These are phyloP conservation scores for Pseudomyrmex gracilis DNA, from an alignment of 1,140 invertebrate species.

Conservation along the genomic window DNA sequence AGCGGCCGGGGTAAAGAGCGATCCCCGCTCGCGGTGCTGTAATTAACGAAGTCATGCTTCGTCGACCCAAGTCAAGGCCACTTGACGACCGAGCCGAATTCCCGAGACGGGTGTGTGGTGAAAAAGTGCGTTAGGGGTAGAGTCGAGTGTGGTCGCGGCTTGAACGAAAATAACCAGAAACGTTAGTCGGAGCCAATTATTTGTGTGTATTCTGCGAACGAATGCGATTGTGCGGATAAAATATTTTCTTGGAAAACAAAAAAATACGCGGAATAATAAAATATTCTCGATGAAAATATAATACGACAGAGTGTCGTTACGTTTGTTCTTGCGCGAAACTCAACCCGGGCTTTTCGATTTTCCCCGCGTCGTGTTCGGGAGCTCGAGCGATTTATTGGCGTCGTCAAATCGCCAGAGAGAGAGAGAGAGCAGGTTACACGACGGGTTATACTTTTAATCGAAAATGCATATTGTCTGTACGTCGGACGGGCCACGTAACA, in stretches of 20 bases:
- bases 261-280: background rate
- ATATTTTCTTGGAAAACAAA: background rate
- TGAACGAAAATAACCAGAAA: conserved; percentile 2
- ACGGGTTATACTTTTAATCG: conserved; percentile 29
- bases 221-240: background rate
- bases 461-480: conserved; percentile 39
- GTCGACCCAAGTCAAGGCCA: conserved; percentile 57
- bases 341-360: conserved; percentile 3
- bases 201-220: too few species aligned
- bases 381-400: conserved; percentile 32
- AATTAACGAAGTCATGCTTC: conserved; percentile 63
- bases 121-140: conserved; percentile 22
- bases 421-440: conserved; percentile 38
- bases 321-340: background rate
- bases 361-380: background rate
- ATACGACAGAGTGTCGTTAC: too few species aligned
- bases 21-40: conserved; percentile 40
- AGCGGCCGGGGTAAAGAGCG: conserved; percentile 33
- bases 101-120: conserved; percentile 26
- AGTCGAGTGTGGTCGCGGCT: conserved; percentile 5
- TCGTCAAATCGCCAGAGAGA: background rate
- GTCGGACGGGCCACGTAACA: background rate
- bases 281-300: background rate
- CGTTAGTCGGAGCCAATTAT: too few species aligned
- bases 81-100: conserved; percentile 59